Percentiles rank a stretch among this genome's conserved stretches.
Conservation (phyloP, 2,797 vertebrate species). For the Mormyrus hasselquistii region DNA sequence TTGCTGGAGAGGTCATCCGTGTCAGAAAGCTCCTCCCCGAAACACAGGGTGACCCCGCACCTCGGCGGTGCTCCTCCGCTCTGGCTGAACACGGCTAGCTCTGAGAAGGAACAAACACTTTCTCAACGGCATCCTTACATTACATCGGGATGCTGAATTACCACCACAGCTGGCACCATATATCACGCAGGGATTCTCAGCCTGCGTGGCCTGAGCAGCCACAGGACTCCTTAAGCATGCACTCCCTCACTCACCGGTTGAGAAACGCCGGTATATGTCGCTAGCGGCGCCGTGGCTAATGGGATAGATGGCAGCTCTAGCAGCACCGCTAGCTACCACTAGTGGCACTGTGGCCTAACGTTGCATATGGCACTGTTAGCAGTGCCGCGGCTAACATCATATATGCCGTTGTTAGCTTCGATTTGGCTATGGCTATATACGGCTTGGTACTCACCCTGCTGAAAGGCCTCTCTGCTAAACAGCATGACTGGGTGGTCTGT, state of each 20-base stretch:
- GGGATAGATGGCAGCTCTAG: not conserved
- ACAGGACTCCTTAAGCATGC: not conserved
- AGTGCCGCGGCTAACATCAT: not conserved
- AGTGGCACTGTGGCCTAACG: not conserved
- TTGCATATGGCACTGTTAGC: not conserved
- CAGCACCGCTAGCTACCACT: not conserved
- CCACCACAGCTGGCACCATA: not conserved
- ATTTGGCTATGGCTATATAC: not conserved
- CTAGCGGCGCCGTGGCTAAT: not conserved
- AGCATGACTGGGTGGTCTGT: conserved; percentile 50
- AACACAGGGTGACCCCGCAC: conserved; percentile 66
- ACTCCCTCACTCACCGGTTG: too few relatives aligned
- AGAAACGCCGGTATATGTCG: not conserved
- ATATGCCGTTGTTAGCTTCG: not conserved
- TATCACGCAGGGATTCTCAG: not conserved
- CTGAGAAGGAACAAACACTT: conserved; percentile 41
- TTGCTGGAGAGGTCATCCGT: conserved; percentile 48
- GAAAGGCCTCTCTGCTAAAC: conserved; percentile 62
- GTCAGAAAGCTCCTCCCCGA: conserved; percentile 64
- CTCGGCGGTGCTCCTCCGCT: conserved; percentile 57
- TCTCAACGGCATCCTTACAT: not conserved
- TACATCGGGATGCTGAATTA: not conserved
- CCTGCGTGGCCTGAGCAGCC: not conserved
- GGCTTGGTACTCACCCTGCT: conserved; percentile 50
- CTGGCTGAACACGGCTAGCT: conserved; percentile 48